Conservation (phyloP, 2,888 invertebrate species). For the Tribolium freemani region DNA sequence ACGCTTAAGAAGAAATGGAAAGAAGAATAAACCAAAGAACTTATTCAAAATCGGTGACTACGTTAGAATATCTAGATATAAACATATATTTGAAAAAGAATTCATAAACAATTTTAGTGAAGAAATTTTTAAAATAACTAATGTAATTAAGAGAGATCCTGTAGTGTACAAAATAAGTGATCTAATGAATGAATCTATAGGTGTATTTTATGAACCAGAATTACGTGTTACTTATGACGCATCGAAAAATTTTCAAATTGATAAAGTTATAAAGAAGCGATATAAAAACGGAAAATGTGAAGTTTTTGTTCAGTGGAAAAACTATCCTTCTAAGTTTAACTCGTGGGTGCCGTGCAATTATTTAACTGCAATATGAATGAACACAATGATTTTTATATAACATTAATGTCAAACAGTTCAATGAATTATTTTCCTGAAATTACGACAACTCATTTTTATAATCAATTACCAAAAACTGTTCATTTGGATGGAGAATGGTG, state of each 20-base stretch:
- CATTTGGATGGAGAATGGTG: no score
- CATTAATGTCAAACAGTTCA: slow-evolving; percentile 51
- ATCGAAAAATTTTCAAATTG: slow-evolving; percentile 43
- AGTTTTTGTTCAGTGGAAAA: slow-evolving; percentile 52
- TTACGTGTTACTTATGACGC: slow-evolving; percentile 41
- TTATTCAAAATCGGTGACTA: slow-evolving; percentile 18
- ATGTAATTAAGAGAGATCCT: slow-evolving; percentile 44
- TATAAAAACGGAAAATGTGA: slow-evolving; percentile 36
- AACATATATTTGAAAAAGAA: slow-evolving; percentile 47
- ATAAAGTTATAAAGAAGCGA: slow-evolving; percentile 46
- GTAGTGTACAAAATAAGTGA: slow-evolving; percentile 53
- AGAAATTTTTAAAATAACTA: slow-evolving; percentile 52
- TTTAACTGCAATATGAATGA: slow-evolving; percentile 1
- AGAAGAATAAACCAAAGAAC: not conserved
- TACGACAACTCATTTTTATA: slow-evolving; percentile 51
- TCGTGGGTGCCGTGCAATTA: slow-evolving; percentile 44
- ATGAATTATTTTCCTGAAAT: slow-evolving; percentile 52
- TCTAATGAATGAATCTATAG: slow-evolving; percentile 48
- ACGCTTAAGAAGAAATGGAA: not conserved
- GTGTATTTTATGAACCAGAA: slow-evolving; percentile 51
- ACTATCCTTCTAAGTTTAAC: slow-evolving; percentile 51
- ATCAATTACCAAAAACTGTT: not conserved
- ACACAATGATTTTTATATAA: slow-evolving; percentile 48
- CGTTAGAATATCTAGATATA: slow-evolving; percentile 32
- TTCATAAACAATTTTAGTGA: slow-evolving; percentile 49